Evolutionary conservation across 2,113 vertebrate species (phyloP), one percentile per base, ranked within the genome.

Genomic region (Murina feae): DNA sequence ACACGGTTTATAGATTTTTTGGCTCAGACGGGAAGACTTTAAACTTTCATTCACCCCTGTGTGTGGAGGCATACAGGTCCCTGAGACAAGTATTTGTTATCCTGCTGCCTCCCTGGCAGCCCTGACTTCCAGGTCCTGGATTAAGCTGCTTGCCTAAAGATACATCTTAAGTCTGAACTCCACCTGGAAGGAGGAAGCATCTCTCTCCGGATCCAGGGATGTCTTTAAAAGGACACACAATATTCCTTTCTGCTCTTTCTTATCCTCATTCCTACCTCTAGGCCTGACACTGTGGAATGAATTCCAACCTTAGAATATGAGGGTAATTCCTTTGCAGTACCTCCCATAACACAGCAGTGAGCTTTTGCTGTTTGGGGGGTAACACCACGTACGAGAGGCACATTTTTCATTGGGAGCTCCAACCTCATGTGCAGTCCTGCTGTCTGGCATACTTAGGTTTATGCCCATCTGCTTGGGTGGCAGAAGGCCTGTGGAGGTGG

Each of bases 401-500:
- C 20, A 72, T 83, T 66, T 87, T 79, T 37, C 20, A 44, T 9
- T 13, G n/a, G 53, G 75, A 53, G 23, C n/a, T 53, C 89, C 37
- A 8, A 55, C 39, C 68, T 9, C 42, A 66, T 66, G 74, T n/a
- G 32, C 23, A 5, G 0, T 5, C 83, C 47, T 28, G 49, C 63
- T 82, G 4, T 7, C 68, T 0, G 0, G 66, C 32, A 9, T 21
- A 71, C 44, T 84, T 71, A 63, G 25, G 28, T 37, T 51, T 71
- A 80, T 69, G 55, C 49, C 93, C 92, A 79, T 96, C 91, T 96
- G 96, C 74, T 58, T 85, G 84, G 75, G 89, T 85, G 87, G 96
- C 91, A 60, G 86, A 91, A 79, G 44, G 86, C 89, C 90, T 60
- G 37, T 5, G 37, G 69, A 66, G 28, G 81, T 4, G 89, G 42